Percentiles rank a stretch among this genome's conserved stretches.
phyloP scores from a whole-genome alignment of 1,140 invertebrate genomes.

The Leptoteleia sp. region DNA sequence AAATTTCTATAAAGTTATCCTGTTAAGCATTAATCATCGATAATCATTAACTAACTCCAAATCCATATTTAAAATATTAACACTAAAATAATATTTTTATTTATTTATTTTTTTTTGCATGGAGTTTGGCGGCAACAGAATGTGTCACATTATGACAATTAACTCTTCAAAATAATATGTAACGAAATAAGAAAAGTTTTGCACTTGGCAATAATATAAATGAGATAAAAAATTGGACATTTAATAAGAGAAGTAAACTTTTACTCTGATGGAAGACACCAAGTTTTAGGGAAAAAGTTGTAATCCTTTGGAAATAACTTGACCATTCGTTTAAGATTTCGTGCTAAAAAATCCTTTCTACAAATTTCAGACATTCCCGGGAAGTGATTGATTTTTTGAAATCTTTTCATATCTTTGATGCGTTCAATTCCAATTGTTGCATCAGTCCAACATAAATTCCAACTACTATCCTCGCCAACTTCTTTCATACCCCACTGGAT shows the following conservation, averaged over 20 bases:
- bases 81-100: too few relatives aligned
- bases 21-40: too few relatives aligned
- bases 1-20: too few relatives aligned
- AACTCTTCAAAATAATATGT: too few relatives aligned
- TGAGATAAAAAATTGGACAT: too few relatives aligned
- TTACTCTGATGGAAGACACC: constrained; percentile 95
- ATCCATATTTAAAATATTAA: too few relatives aligned
- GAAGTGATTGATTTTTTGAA: constrained; percentile 95
- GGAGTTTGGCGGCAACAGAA: too few relatives aligned
- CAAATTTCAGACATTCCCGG: constrained; percentile 82
- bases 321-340: constrained; percentile 88
- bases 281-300: constrained; percentile 95
- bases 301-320: constrained; percentile 93
- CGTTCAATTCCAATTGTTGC: constrained; percentile 89
- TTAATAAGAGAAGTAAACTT: constrained; percentile 47
- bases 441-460: constrained; percentile 96
- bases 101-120: too few relatives aligned
- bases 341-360: constrained; percentile 84
- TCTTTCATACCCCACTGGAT: constrained; percentile 89
- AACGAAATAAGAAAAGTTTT: too few relatives aligned
- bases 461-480: constrained; percentile 89
- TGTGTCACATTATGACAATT: too few relatives aligned
- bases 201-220: too few relatives aligned
- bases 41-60: too few relatives aligned
- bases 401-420: constrained; percentile 94